These are phyloP conservation scores for Tribolium castaneum DNA, from an alignment of 1,140 invertebrate genomes.

Conservation along the genomic window DNA sequence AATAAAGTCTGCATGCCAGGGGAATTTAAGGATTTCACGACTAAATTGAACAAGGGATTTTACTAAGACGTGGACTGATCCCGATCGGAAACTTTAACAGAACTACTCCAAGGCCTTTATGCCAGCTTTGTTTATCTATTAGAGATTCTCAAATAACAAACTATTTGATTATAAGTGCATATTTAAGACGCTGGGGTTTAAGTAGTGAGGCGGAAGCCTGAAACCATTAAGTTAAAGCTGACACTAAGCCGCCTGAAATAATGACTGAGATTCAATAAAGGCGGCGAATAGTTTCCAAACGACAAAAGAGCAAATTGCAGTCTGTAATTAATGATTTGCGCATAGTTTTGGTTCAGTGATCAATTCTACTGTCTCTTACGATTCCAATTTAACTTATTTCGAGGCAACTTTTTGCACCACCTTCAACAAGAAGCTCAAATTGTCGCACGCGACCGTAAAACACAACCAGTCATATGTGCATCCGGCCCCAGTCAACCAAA, in stretches of 20 bases:
- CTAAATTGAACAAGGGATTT: slow-evolving; percentile 50
- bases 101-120: slow-evolving; percentile 39
- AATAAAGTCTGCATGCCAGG: slow-evolving; percentile 48
- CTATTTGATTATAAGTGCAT: slow-evolving; percentile 3
- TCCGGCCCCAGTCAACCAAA: slow-evolving; percentile 41
- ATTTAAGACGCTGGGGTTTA: slow-evolving; percentile 2
- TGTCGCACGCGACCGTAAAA: slow-evolving; percentile 37
- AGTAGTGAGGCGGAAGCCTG: slow-evolving; percentile 15
- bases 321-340: slow-evolving; percentile 58
- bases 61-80: slow-evolving; percentile 43
- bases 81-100: slow-evolving; percentile 46
- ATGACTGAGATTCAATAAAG: slow-evolving; percentile 59
- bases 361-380: slow-evolving; percentile 55
- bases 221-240: slow-evolving; percentile 51
- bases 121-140: slow-evolving; percentile 13
- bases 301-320: slow-evolving; percentile 59
- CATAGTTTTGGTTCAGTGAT: slow-evolving; percentile 58
- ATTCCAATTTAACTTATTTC: slow-evolving; percentile 58
- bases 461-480: slow-evolving; percentile 37
- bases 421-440: not conserved
- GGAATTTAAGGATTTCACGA: slow-evolving; percentile 49
- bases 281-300: slow-evolving; percentile 52
- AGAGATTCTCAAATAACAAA: not conserved
- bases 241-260: slow-evolving; percentile 54
- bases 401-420: slow-evolving; percentile 7